Percentiles rank a stretch among this genome's conserved stretches.
Conservation (phyloP, 2,113 vertebrate species). For the Labrus mixtus region DNA sequence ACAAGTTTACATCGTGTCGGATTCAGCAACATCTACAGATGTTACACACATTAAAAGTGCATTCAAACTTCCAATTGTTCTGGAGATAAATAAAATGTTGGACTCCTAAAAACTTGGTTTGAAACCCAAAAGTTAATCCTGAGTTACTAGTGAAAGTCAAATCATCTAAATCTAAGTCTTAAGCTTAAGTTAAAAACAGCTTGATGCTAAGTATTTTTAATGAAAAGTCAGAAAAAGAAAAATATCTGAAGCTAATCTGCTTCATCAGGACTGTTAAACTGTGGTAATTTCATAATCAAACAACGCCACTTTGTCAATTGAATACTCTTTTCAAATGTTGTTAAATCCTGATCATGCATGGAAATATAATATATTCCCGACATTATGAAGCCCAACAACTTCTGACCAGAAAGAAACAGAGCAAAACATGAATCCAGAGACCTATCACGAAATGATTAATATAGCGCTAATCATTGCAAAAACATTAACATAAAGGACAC, state of each 20-base stretch:
- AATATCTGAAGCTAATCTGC: no score
- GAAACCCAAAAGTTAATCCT: not conserved
- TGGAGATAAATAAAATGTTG: not conserved
- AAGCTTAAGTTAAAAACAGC: not conserved
- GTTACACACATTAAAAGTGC: slow-evolving; percentile 1
- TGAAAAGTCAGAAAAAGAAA: no score
- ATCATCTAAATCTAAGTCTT: not conserved
- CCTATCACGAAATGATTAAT: no score
- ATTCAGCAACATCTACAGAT: slow-evolving; percentile 1
- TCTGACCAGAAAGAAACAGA: no score
- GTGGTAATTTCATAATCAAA: not conserved
- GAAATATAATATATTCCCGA: not conserved
- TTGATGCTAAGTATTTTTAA: no score
- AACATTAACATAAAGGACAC: no score
- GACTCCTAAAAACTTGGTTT: not conserved
- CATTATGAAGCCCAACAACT: no score
- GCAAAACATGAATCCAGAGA: no score
- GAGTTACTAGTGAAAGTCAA: not conserved
- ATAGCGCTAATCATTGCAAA: no score
- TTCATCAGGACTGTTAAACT: not conserved
- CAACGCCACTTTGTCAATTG: not conserved
- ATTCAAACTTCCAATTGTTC: not conserved
- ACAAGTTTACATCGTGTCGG: not conserved
- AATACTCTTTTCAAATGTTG: no score
- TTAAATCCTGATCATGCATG: not conserved